A percentile compares a stretch with the other conserved stretches of the same genome.
Evolutionary conservation across 2,113 vertebrate genomes (phyloP).

Genomic region (Brienomyrus longianalis): DNA sequence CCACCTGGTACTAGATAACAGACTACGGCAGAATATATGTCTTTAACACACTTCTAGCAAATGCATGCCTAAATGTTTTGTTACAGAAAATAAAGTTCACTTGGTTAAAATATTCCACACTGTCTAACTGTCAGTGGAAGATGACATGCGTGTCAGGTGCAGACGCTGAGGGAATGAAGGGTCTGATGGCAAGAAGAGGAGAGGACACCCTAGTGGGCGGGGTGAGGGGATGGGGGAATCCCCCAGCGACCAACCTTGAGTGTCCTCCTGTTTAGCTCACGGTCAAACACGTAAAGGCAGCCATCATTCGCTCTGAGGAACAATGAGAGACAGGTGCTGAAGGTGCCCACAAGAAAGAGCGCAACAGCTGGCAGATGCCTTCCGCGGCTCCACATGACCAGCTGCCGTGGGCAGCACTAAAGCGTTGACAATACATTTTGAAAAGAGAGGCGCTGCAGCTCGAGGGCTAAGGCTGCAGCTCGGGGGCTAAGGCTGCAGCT

Average conservation of each 20-base stretch:
- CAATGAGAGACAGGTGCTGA: constrained; percentile 10
- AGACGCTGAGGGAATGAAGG: not conserved
- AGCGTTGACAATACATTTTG: too few relatives aligned
- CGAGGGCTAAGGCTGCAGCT: not conserved
- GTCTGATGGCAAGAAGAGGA: not conserved
- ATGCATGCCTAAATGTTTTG: too few relatives aligned
- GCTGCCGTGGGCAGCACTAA: not conserved
- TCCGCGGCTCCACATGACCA: not conserved
- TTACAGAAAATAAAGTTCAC: not conserved
- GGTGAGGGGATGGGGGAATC: not conserved
- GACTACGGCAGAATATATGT: too few relatives aligned
- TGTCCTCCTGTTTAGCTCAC: constrained; percentile 79
- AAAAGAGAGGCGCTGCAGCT: not conserved
- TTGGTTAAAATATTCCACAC: not conserved
- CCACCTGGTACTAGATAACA: too few relatives aligned
- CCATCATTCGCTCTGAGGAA: constrained; percentile 76
- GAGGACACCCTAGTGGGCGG: not conserved
- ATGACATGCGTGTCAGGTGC: not conserved
- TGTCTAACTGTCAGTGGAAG: not conserved
- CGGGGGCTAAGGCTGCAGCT: too few relatives aligned
- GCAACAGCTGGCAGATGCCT: not conserved
- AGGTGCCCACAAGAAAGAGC: not conserved
- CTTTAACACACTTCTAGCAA: too few relatives aligned
- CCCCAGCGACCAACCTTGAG: constrained; percentile 66
- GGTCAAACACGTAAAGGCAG: constrained; percentile 83